Conservation (phyloP, 1,140 invertebrate genomes). For the Zaprionus kolodkinae region DNA sequence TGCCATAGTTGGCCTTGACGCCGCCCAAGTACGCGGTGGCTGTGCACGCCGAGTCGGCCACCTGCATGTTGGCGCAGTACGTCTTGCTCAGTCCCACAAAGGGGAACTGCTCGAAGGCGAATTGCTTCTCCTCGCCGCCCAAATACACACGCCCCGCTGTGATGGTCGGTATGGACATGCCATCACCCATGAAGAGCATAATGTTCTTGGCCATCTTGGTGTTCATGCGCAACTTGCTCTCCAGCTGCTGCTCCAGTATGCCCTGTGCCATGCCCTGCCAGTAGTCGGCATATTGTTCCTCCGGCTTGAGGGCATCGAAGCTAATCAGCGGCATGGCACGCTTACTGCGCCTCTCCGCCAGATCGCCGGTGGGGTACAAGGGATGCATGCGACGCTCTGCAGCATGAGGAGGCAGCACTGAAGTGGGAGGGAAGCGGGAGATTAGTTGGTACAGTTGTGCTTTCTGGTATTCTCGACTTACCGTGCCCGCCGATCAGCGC, state of each 20-base stretch:
- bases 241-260: slow-evolving; percentile 71
- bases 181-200: slow-evolving; percentile 90
- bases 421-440: neutral
- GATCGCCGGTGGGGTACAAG: slow-evolving; percentile 4
- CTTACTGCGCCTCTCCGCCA: slow-evolving; percentile 42
- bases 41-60: slow-evolving; percentile 87
- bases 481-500: slow-evolving; percentile 24
- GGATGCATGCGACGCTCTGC: slow-evolving; percentile 76
- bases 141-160: slow-evolving; percentile 88
- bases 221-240: slow-evolving; percentile 80
- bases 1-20: slow-evolving; percentile 91
- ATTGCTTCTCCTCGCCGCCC: slow-evolving; percentile 88
- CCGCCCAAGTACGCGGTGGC: slow-evolving; percentile 92
- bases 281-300: slow-evolving; percentile 75
- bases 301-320: slow-evolving; percentile 56
- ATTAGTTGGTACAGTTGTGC: slow-evolving; percentile 48
- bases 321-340: slow-evolving; percentile 72
- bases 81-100: slow-evolving; percentile 85
- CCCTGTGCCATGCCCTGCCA: slow-evolving; percentile 73
- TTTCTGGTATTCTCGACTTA: neutral
- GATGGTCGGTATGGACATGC: slow-evolving; percentile 89
- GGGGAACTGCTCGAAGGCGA: slow-evolving; percentile 88
- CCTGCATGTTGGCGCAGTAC: slow-evolving; percentile 89
- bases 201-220: slow-evolving; percentile 88
- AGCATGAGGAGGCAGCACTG: slow-evolving; percentile 42